Evolutionary conservation across 2,888 invertebrate species (phyloP).

Genomic region (Andrena minutula): DNA sequence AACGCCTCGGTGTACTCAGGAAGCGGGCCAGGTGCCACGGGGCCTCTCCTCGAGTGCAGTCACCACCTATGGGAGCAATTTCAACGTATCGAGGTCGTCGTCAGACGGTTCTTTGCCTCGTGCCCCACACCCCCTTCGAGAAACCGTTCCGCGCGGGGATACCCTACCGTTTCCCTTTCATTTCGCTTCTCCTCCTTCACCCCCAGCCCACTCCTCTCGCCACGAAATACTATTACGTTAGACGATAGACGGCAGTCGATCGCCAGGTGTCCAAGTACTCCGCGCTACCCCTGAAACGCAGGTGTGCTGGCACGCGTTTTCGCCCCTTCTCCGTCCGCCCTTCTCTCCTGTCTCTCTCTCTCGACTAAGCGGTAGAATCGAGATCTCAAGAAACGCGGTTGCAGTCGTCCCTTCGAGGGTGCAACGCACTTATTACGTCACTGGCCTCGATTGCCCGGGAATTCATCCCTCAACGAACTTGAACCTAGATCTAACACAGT

Average conservation of each 20-base stretch:
- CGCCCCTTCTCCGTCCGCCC: constrained; percentile 22
- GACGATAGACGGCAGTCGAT: constrained; percentile 64
- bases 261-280: constrained; percentile 72
- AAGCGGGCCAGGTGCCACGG: constrained; percentile 60
- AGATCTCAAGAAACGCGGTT: constrained; percentile 34
- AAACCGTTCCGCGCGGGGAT: constrained; percentile 54
- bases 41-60: constrained; percentile 38
- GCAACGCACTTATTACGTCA: constrained; percentile 49
- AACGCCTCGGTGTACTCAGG: constrained; percentile 22
- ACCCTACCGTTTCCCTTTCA: constrained; percentile 61
- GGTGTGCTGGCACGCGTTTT: constrained; percentile 77
- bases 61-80: constrained; percentile 63
- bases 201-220: constrained; percentile 58
- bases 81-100: constrained; percentile 65
- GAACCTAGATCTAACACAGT: neutral
- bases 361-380: neutral
- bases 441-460: constrained; percentile 30
- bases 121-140: constrained; percentile 18
- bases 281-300: constrained; percentile 66
- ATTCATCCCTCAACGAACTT: constrained; percentile 11
- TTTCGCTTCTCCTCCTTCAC: constrained; percentile 57
- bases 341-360: constrained; percentile 11
- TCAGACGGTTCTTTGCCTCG: constrained; percentile 55
- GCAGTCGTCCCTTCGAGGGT: constrained; percentile 27
- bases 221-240: constrained; percentile 70